Evolutionary conservation across 2,113 vertebrate genomes (phyloP).

Genomic region (Peromyscus leucopus): DNA sequence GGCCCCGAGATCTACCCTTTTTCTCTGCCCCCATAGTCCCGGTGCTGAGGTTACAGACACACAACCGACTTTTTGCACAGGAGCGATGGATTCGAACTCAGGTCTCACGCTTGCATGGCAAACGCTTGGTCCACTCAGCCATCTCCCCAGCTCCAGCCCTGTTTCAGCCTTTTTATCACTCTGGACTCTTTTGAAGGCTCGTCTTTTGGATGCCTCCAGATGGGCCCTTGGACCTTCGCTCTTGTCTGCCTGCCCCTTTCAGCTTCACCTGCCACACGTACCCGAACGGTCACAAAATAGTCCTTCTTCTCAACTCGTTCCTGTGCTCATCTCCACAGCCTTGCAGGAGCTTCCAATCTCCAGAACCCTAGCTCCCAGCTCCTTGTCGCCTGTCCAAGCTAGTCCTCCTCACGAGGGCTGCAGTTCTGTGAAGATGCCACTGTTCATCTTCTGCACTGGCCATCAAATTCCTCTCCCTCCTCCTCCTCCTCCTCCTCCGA

Average conservation of each 20-base stretch:
- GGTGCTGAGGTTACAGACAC: background rate
- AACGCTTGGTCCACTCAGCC: background rate
- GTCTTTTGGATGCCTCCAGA: background rate
- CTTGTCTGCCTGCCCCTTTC: background rate
- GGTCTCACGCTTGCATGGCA: background rate
- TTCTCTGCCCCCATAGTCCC: background rate
- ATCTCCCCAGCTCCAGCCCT: too few relatives aligned
- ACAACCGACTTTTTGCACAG: background rate
- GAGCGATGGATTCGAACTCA: too few relatives aligned
- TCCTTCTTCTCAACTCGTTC: constrained; percentile 9
- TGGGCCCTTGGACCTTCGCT: background rate
- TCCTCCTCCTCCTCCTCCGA: background rate
- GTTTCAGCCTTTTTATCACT: background rate
- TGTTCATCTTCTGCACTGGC: background rate
- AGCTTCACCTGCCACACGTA: background rate
- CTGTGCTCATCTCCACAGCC: background rate
- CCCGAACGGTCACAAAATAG: constrained; percentile 8
- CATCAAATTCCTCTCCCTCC: background rate
- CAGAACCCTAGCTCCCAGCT: background rate
- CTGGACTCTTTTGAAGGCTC: background rate
- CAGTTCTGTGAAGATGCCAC: background rate
- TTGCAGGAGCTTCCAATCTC: background rate
- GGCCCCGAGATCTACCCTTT: background rate
- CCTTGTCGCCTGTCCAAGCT: background rate
- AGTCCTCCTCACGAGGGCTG: background rate